phyloP scores from a whole-genome alignment of 2,888 invertebrate species.

The Lampropteryx suffumata region DNA sequence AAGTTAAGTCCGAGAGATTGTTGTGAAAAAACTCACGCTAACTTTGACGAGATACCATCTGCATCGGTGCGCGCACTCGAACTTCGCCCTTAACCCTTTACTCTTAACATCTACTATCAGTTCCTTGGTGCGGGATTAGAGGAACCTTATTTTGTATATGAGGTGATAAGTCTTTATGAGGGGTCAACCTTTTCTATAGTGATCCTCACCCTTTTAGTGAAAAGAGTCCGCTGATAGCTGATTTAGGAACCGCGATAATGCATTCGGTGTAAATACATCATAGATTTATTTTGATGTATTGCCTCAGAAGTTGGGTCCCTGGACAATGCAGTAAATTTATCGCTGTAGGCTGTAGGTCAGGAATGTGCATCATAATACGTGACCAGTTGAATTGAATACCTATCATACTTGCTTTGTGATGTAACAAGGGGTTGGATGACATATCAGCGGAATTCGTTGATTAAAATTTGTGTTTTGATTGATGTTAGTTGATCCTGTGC shows the following conservation, averaged over 20 bases:
- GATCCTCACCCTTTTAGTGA: constrained; percentile 82
- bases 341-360: constrained; percentile 45
- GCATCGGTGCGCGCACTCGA: constrained; percentile 43
- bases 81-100: constrained; percentile 58
- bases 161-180: constrained; percentile 84
- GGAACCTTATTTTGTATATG: constrained; percentile 82
- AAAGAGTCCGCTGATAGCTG: constrained; percentile 83
- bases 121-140: constrained; percentile 63
- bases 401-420: constrained; percentile 66
- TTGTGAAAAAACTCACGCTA: constrained; percentile 82
- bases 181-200: constrained; percentile 83
- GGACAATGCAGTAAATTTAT: constrained; percentile 27
- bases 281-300: constrained; percentile 80
- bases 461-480: constrained; percentile 59
- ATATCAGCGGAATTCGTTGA: constrained; percentile 59
- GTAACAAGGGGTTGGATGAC: constrained; percentile 46
- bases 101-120: constrained; percentile 53
- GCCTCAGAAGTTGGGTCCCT: constrained; percentile 44
- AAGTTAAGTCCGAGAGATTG: constrained; percentile 83
- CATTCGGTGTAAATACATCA: constrained; percentile 81
- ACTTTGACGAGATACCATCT: constrained; percentile 78
- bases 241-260: constrained; percentile 81
- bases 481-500: no score
- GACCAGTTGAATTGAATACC: constrained; percentile 52
- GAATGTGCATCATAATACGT: constrained; percentile 37